Conservation (phyloP, 2,797 vertebrate species). For the Paratrypauchen microcephalus region DNA sequence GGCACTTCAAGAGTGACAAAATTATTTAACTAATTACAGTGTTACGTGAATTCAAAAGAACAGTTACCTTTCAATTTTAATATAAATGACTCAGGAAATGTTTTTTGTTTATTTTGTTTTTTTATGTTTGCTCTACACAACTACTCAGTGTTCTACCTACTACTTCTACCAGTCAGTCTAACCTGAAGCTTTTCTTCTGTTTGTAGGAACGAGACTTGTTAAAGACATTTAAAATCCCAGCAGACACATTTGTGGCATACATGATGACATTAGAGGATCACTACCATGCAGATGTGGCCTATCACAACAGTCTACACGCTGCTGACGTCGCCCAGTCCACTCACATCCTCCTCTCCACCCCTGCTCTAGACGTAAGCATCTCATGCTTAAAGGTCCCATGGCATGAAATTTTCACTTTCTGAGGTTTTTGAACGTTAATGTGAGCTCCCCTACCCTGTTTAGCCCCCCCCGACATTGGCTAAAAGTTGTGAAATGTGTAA, state of each 20-base stretch:
- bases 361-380: constrained; percentile 91
- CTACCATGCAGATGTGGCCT: constrained; percentile 95
- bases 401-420: too few species aligned
- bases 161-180: not conserved
- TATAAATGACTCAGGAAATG: too few species aligned
- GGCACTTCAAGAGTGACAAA: too few species aligned
- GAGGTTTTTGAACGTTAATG: too few species aligned
- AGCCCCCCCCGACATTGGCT: too few species aligned
- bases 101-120: too few species aligned
- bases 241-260: constrained; percentile 93
- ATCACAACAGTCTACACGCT: constrained; percentile 97
- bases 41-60: too few species aligned
- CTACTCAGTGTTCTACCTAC: not conserved
- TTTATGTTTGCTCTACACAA: not conserved
- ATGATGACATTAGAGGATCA: constrained; percentile 99
- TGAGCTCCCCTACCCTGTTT: too few species aligned
- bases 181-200: not conserved
- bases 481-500: too few species aligned
- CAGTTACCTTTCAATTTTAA: too few species aligned
- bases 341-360: constrained; percentile 95
- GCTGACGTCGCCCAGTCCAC: constrained; percentile 97
- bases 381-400: too few species aligned
- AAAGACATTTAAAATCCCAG: constrained; percentile 94
- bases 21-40: too few species aligned
- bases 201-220: constrained; percentile 90